Conservation (phyloP, 2,888 invertebrate genomes). For the Agriopis aurantiaria region DNA sequence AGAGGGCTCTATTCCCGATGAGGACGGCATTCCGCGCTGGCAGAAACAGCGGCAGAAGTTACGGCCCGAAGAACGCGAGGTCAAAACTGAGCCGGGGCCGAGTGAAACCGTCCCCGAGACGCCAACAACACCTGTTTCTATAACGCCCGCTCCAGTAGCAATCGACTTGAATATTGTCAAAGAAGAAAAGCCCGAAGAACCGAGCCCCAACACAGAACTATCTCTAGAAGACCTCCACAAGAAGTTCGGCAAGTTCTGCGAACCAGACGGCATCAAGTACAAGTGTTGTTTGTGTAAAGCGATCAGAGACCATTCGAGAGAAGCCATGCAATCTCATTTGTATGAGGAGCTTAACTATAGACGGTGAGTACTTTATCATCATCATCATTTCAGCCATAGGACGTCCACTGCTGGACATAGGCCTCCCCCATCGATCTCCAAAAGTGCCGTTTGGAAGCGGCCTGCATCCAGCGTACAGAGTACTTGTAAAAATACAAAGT, state of each 20-base stretch:
- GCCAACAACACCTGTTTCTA: constrained; percentile 18
- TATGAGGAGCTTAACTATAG: constrained; percentile 89
- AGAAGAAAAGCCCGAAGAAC: constrained; percentile 58
- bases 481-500: too few relatives aligned
- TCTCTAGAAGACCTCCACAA: constrained; percentile 66
- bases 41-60: constrained; percentile 64
- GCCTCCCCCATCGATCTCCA: too few relatives aligned
- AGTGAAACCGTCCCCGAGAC: constrained; percentile 34
- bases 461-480: too few relatives aligned
- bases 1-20: constrained; percentile 67
- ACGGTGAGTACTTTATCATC: constrained; percentile 78
- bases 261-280: constrained; percentile 84
- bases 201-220: constrained; percentile 37
- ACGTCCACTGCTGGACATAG: too few relatives aligned
- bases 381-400: not conserved
- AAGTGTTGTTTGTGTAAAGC: constrained; percentile 88
- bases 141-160: constrained; percentile 21
- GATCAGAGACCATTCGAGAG: constrained; percentile 84
- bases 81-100: constrained; percentile 53
- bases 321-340: constrained; percentile 89
- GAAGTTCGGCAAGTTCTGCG: constrained; percentile 72
- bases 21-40: constrained; percentile 72
- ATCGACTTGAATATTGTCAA: constrained; percentile 74
- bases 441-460: too few relatives aligned
- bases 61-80: constrained; percentile 47